Percentiles rank a stretch among this genome's conserved stretches.
Conservation (phyloP, 2,888 invertebrate species). For the Mythimna lalbum region DNA sequence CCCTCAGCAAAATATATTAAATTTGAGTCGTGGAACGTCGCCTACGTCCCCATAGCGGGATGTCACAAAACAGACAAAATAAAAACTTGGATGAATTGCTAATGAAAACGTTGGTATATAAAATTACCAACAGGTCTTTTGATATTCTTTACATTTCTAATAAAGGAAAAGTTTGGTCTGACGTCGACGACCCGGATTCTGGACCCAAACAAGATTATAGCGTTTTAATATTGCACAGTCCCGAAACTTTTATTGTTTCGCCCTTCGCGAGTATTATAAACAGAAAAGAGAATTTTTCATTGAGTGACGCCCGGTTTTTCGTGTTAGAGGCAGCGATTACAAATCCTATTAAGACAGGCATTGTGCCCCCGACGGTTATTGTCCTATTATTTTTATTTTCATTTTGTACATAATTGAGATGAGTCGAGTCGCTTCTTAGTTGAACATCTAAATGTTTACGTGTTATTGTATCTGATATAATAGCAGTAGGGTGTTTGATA, state of each 20-base stretch:
- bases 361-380: conserved; percentile 77
- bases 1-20: conserved; percentile 74
- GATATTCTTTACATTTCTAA: conserved; percentile 81
- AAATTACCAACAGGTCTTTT: conserved; percentile 80
- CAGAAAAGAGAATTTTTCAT: conserved; percentile 83
- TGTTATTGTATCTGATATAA: conserved; percentile 78
- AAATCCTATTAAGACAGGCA: conserved; percentile 82
- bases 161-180: conserved; percentile 80
- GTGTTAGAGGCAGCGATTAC: conserved; percentile 78
- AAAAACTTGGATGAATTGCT: conserved; percentile 79
- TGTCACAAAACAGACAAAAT: conserved; percentile 75
- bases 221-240: conserved; percentile 86
- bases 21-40: conserved; percentile 73
- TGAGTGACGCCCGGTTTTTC: conserved; percentile 81
- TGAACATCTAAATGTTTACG: conserved; percentile 79
- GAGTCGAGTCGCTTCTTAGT: conserved; percentile 79
- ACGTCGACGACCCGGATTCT: conserved; percentile 75
- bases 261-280: conserved; percentile 81
- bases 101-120: conserved; percentile 82
- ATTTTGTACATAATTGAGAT: conserved; percentile 85
- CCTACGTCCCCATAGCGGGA: conserved; percentile 60
- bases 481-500: conserved; percentile 60
- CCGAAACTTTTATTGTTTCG: conserved; percentile 87
- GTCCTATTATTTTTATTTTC: conserved; percentile 78
- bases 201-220: conserved; percentile 82